These are phyloP conservation scores for Habroteleia sp. DNA, from an alignment of 2,888 invertebrate genomes.

Conservation along the genomic window DNA sequence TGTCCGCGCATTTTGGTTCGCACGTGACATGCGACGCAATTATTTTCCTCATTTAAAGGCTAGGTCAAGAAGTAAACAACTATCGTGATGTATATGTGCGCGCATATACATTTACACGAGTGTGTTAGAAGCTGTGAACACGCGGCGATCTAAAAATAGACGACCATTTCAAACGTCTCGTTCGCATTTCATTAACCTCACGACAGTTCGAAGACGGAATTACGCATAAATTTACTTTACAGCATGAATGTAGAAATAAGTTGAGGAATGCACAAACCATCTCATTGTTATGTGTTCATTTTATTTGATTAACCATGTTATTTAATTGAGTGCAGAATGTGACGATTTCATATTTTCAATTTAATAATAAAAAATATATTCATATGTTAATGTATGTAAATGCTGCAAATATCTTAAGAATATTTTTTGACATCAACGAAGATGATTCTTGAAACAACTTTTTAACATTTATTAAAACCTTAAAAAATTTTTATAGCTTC, in stretches of 20 bases:
- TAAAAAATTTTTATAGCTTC: too few relatives aligned
- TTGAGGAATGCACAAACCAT: slow-evolving; percentile 20
- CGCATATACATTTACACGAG: background rate
- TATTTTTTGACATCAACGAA: too few relatives aligned
- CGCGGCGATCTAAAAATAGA: slow-evolving; percentile 32
- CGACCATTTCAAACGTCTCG: slow-evolving; percentile 48
- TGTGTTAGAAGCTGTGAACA: slow-evolving; percentile 5
- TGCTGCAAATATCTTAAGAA: too few relatives aligned
- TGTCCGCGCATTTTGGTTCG: background rate
- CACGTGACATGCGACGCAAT: slow-evolving; percentile 43
- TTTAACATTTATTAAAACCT: too few relatives aligned
- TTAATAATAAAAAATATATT: too few relatives aligned
- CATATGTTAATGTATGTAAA: too few relatives aligned
- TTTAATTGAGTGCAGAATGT: too few relatives aligned
- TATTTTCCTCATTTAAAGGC: slow-evolving; percentile 33
- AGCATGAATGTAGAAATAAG: slow-evolving; percentile 7
- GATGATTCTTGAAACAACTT: too few relatives aligned
- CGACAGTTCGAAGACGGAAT: slow-evolving; percentile 43
- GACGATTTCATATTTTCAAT: too few relatives aligned
- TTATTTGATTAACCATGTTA: too few relatives aligned
- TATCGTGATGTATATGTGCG: background rate
- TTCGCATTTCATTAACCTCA: slow-evolving; percentile 59
- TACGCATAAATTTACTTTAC: slow-evolving; percentile 49
- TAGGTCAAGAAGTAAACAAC: slow-evolving; percentile 57
- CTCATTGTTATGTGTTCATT: too few relatives aligned